These are phyloP conservation scores for Congeria kusceri DNA, from an alignment of 2,888 invertebrate species.

Conservation along the genomic window DNA sequence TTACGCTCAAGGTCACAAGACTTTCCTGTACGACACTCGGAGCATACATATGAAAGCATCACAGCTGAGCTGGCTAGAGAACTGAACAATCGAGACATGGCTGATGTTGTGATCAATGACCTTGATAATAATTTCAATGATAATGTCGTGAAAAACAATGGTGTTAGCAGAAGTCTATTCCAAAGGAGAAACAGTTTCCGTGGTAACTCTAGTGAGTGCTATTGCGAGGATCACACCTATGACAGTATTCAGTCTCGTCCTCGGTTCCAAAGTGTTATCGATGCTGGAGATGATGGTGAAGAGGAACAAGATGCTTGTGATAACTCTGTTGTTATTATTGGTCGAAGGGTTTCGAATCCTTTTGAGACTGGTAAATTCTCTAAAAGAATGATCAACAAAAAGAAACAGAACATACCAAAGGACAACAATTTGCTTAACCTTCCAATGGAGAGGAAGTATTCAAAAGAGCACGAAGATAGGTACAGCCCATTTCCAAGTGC, in stretches of 20 bases:
- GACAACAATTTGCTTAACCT: not conserved
- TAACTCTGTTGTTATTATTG: constrained; percentile 52
- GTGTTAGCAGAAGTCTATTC: not conserved
- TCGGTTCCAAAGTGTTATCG: not conserved
- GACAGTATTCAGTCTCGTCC: constrained; percentile 19
- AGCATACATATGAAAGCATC: constrained; percentile 52
- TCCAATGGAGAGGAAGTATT: not conserved
- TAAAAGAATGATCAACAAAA: constrained; percentile 23
- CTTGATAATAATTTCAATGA: constrained; percentile 1
- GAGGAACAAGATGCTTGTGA: constrained; percentile 18
- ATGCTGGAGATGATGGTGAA: constrained; percentile 4
- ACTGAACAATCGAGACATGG: constrained; percentile 15
- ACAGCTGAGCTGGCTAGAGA: constrained; percentile 16
- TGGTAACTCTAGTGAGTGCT: not conserved
- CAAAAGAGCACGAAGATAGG: constrained; percentile 35
- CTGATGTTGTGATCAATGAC: not conserved
- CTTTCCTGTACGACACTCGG: constrained; percentile 3
- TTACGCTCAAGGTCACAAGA: not conserved
- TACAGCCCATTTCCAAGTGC: constrained; percentile 55
- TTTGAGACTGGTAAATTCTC: constrained; percentile 26
- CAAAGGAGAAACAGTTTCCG: not conserved
- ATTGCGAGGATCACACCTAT: constrained; percentile 12
- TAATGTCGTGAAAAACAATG: not conserved
- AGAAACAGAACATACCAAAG: constrained; percentile 6
- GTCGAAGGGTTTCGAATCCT: constrained; percentile 35